phyloP scores from a whole-genome alignment of 2,797 vertebrate species.

The Schizothorax lantsangensis region DNA sequence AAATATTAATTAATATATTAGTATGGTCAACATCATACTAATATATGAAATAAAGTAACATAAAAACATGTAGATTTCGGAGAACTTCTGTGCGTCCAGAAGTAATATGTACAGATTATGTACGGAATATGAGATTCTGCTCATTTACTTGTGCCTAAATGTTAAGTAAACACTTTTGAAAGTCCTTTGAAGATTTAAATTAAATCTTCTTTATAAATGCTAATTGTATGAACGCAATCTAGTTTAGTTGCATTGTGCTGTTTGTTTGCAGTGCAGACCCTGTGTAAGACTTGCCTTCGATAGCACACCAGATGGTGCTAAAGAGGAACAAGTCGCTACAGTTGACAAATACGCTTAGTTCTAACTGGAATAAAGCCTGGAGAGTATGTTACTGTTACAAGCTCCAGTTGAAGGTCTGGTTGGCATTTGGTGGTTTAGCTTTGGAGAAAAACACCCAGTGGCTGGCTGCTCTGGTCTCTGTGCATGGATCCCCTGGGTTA shows the following conservation, averaged over 20 bases:
- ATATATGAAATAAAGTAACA: too few species aligned
- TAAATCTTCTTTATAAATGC: neutral
- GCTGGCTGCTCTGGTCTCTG: slow-evolving; percentile 65
- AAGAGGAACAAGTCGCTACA: slow-evolving; percentile 22
- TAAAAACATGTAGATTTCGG: too few species aligned
- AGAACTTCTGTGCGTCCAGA: neutral
- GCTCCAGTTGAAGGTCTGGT: slow-evolving; percentile 11
- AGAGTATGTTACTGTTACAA: slow-evolving; percentile 31
- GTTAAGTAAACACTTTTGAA: neutral
- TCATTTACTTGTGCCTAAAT: neutral
- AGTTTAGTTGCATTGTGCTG: neutral
- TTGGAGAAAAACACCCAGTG: slow-evolving; percentile 28
- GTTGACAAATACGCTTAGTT: neutral
- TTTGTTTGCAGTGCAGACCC: neutral
- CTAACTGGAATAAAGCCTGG: slow-evolving; percentile 16
- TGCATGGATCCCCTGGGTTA: slow-evolving; percentile 61
- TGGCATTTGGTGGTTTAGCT: slow-evolving; percentile 60
- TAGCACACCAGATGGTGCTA: slow-evolving; percentile 45
- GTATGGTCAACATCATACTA: neutral
- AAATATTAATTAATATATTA: neutral
- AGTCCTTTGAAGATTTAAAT: neutral
- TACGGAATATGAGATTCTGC: neutral
- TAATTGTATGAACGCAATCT: neutral
- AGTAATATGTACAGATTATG: neutral
- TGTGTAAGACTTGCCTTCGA: neutral